A percentile compares a stretch with the other conserved stretches of the same genome.
These are phyloP conservation scores for Avahi laniger DNA, from an alignment of 2,797 vertebrate genomes.

Conservation along the genomic window DNA sequence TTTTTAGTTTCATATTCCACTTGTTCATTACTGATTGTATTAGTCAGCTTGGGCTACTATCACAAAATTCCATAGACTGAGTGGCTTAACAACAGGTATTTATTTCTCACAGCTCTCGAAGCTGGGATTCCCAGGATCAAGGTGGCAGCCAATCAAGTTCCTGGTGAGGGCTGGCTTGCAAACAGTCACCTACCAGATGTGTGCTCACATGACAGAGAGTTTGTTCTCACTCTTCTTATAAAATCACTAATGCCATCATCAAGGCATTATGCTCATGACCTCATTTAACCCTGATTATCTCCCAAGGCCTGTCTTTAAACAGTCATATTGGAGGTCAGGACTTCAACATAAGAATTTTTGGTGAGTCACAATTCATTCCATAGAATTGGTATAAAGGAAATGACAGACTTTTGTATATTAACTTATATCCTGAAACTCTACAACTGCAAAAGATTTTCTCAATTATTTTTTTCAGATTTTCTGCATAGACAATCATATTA, in stretches of 20 bases:
- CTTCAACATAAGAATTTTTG: neutral
- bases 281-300: neutral
- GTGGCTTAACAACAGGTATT: neutral
- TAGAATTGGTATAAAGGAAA: neutral
- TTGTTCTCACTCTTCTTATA: neutral
- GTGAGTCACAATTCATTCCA: neutral
- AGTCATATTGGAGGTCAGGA: neutral
- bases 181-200: neutral
- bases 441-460: neutral
- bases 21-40: neutral
- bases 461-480: neutral
- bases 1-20: neutral
- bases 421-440: neutral
- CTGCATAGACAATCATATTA: neutral
- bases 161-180: neutral
- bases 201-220: neutral
- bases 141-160: neutral
- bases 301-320: neutral
- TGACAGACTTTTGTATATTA: neutral
- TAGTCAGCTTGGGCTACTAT: neutral
- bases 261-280: neutral
- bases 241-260: neutral
- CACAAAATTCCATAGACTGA: neutral
- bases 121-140: neutral
- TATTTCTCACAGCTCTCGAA: neutral